Base-by-base conservation (phyloP, 2,113 vertebrate species). In the Hyaena hyaena region DNA sequence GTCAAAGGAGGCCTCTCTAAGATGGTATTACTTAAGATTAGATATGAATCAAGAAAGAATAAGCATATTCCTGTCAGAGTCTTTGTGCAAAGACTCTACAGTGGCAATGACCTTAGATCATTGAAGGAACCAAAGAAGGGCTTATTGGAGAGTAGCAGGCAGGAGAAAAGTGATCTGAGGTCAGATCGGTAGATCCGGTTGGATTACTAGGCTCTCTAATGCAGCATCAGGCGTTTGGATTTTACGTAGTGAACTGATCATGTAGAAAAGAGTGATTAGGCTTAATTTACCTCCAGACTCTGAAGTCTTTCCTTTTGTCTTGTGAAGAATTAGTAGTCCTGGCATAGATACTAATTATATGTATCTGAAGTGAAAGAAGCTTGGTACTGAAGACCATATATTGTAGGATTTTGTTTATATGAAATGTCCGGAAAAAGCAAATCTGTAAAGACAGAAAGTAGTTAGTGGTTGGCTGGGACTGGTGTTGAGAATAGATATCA, bases 191-290 rank as follows among this genome's bases (percentile, higher is more conserved):
- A 23, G n/a, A 53, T 65, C 53, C 5, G 12, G 15, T 45, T 63
- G 33, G 39, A 23, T 71, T 69, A 71, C 19, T 55, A 53, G 58
- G 45, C 28, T 85, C 10, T 65, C 43, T 86, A 80, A 84, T 73
- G 24, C 43, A 80, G 4, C 43, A 4, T 80, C n/a, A 61, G 16
- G 48, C 81, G 4, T 69, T 86, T 50, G 26, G 28, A 74, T 80
- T 93, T 76, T 93, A 81, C 33, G 76, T 16, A 93, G n/a, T 24
- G 43, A 85, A 43, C 33, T 79, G 90, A 90, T 83, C 74, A 63
- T 80, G 17, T 90, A 63, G 28, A 65, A 94, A 74, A 66, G n/a
- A 81, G 10, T 48, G 66, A 81, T 66, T 86, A 71, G 71, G 74
- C 53, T 66, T 83, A 48, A 48, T 35, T 73, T 90, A 55, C 5